phyloP scores from a whole-genome alignment of 2,888 invertebrate genomes.

The Boloria selene region DNA sequence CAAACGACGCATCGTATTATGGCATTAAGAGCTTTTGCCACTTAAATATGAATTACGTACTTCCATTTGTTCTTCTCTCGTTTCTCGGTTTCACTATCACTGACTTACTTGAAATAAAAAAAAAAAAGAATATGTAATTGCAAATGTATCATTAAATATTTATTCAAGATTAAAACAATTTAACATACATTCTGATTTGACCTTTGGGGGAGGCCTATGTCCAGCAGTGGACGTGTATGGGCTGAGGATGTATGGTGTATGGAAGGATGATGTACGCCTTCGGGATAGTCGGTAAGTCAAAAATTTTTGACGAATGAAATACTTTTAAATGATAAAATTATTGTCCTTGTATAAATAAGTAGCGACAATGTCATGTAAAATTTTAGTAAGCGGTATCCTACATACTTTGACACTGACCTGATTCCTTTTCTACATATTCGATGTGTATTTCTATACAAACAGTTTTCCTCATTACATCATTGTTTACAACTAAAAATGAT shows the following conservation, averaged over 20 bases:
- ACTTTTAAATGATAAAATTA: too few relatives aligned
- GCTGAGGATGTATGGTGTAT: too few relatives aligned
- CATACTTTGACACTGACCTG: slow-evolving; percentile 48
- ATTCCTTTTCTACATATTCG: slow-evolving; percentile 39
- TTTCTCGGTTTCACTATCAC: slow-evolving; percentile 31
- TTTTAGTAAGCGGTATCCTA: neutral
- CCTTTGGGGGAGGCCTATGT: too few relatives aligned
- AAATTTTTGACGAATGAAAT: too few relatives aligned
- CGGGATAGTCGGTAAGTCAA: too few relatives aligned
- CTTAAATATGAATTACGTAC: slow-evolving; percentile 39
- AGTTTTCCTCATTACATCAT: slow-evolving; percentile 57
- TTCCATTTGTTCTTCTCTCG: slow-evolving; percentile 31
- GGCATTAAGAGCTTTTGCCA: slow-evolving; percentile 38
- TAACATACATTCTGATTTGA: too few relatives aligned
- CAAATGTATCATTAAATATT: too few relatives aligned
- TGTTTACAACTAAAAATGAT: slow-evolving; percentile 44
- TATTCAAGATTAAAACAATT: too few relatives aligned
- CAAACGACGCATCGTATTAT: slow-evolving; percentile 25
- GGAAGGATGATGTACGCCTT: too few relatives aligned
- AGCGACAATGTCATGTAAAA: too few relatives aligned
- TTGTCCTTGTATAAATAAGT: too few relatives aligned
- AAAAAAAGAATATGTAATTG: neutral
- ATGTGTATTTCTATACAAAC: slow-evolving; percentile 33
- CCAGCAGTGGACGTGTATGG: too few relatives aligned
- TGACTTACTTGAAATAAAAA: neutral